phyloP scores from a whole-genome alignment of 2,888 invertebrate genomes.

The Drosophila fungiperda region DNA sequence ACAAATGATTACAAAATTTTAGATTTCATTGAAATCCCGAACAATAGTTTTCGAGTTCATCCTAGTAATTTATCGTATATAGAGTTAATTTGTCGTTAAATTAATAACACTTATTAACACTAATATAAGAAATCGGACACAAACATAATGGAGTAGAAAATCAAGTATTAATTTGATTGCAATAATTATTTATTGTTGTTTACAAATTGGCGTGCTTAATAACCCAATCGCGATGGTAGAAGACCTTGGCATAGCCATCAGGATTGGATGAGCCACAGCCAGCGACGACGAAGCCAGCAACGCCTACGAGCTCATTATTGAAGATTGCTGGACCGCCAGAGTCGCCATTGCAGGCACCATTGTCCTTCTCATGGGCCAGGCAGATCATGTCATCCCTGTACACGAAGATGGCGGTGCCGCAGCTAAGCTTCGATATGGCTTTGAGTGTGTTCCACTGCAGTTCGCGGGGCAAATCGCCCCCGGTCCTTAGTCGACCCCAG shows the following conservation, averaged over 20 bases:
- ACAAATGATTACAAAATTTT: background rate
- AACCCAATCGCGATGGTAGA: constrained; percentile 69
- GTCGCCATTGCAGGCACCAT: constrained; percentile 81
- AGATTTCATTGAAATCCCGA: background rate
- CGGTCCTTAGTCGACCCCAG: constrained; percentile 66
- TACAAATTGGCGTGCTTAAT: constrained; percentile 53
- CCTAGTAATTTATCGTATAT: background rate
- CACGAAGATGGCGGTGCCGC: constrained; percentile 45
- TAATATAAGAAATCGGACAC: background rate
- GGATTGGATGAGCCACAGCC: constrained; percentile 72
- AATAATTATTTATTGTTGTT: background rate
- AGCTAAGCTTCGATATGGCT: constrained; percentile 56
- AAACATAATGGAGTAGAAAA: background rate
- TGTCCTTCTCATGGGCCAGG: constrained; percentile 59
- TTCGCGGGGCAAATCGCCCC: constrained; percentile 62
- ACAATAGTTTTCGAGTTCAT: background rate
- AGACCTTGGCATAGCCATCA: constrained; percentile 76
- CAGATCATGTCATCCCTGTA: constrained; percentile 60
- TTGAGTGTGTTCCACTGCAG: constrained; percentile 71
- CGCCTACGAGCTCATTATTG: constrained; percentile 72
- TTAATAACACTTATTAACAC: background rate
- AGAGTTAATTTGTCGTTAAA: background rate
- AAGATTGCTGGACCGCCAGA: constrained; percentile 80
- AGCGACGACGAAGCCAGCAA: constrained; percentile 74
- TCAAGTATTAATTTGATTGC: background rate